Conservation (phyloP, 1,140 invertebrate genomes). For the Mactra quadrangularis region DNA sequence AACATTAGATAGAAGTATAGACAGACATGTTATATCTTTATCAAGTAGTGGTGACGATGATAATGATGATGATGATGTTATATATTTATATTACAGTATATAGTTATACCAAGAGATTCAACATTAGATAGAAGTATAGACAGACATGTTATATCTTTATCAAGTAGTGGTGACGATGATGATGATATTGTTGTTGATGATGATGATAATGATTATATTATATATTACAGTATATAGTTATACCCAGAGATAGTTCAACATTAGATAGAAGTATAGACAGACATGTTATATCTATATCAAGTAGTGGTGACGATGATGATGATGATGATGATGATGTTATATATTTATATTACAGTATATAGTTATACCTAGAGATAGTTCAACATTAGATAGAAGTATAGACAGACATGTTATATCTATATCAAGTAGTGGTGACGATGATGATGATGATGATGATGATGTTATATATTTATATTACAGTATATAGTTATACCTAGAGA, state of each 20-base stretch:
- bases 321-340: no score
- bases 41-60: constrained; percentile 33
- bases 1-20: constrained; percentile 10
- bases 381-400: constrained; percentile 7
- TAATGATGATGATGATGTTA: constrained; percentile 66
- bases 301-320: no score
- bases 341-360: constrained; percentile 1
- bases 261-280: constrained; percentile 4
- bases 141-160: constrained; percentile 6
- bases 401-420: constrained; percentile 15
- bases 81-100: constrained; percentile 9
- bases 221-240: constrained; percentile 7
- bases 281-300: constrained; percentile 16
- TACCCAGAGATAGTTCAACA: constrained; percentile 4
- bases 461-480: constrained; percentile 4
- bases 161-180: constrained; percentile 36
- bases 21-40: constrained; percentile 12
- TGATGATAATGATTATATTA: constrained; percentile 23
- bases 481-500: constrained; percentile 7
- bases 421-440: constrained; percentile 29
- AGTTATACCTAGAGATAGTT: constrained; percentile 1
- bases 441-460: constrained; percentile 69
- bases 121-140: constrained; percentile 11
- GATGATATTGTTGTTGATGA: no score
- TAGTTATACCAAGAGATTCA: constrained; percentile 6